Evolutionary conservation across 1,140 invertebrate species (phyloP), one percentile per base, ranked within the genome.

Genomic region (Drosophila melanica): DNA sequence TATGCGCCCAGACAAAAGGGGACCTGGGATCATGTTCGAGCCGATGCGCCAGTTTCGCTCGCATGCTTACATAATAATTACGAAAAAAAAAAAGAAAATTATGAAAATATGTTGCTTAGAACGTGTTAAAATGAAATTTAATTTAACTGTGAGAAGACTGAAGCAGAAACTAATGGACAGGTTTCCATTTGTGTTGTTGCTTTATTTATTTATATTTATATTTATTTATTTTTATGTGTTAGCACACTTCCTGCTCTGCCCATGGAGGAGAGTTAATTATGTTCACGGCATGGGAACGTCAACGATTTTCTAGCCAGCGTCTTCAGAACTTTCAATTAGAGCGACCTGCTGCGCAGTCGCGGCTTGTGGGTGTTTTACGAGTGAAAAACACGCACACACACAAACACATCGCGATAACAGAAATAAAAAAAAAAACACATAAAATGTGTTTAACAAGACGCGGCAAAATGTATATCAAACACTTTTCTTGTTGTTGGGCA

Each of bases 11-110:
- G 58, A 54, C 44, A n/a, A 14, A 9, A 48, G n/a, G 37, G 35
- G 16, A 27, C 10, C 14, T 58, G 47, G 5, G 8, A 20, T 12
- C 10, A 10, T 23, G 39, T 50, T 50, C 37, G 33, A 10, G 14
- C 50, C 35, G 59, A 45, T 69, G 64, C 59, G 63, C 82, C 71
- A 82, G 84, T 82, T 87, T 81, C 68, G 74, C 71, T 87, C 70
- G 85, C 84, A 90, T 89, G 85, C 84, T 89, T 89, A 89, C 79
- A 89, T 89, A 89, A 89, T 89, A 89, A 89, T 75, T 84, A 89
- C 76, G 77, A 80, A 30, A 45, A 47, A n/a, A n/a, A n/a, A n/a
- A n/a, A n/a, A n/a, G n/a, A n/a, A n/a, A 69, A 70, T 77, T 66
- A 77, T 76, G 63, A 76, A 69, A 72, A 58, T 63, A 69, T 59